Base-by-base conservation (phyloP, 2,797 vertebrate species). In the Meda fulgida region DNA sequence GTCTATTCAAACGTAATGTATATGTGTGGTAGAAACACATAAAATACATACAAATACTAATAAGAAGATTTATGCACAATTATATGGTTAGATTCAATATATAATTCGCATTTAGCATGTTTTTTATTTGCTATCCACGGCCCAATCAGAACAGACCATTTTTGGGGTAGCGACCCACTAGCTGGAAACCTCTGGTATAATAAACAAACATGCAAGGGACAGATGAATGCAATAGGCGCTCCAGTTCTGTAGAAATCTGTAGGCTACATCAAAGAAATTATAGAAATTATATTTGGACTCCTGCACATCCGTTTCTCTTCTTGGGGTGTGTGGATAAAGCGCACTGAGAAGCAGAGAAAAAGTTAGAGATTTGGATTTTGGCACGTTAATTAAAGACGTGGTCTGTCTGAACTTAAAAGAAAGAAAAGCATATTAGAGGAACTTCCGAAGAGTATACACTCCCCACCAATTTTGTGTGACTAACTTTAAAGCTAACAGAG, bases 401-500 rank as follows among this genome's bases (percentile, higher is more conserved):
- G 23, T 67, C 46, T 36, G 8, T 72, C 48, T 70, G 43, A 71
- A 71, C 36, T 72, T 43, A 31, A 73, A 82, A 73, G n/a, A 70
- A 70, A 80, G 65, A 19, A 80, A 69, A 80, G 65, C 65, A 36
- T 40, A 67, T 69, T 26, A 78, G 13, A 69, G 48, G 8, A 40
- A 69, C 43, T 80, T 80, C 8, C 11, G 13, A 53, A 51, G 65
- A 69, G 58, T 43, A 40, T 36, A 55, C 5, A 72, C 36, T 82
- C 19, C 67, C 48, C 67, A 55, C 34, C 66, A 71, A 46, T 51
- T 71, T 72, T 43, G 55, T 29, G 51, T 10, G 53, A 82, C 51
- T 82, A 60, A 72, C 53, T 82, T 43, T 43, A 82, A 73, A 82
- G 69, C 51, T 40, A 60, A 71, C n/a, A 8, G 69, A 72, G 51